Evolutionary conservation across 2,888 invertebrate genomes (phyloP), one percentile per base, ranked within the genome.

Genomic region (Cenopis cana): DNA sequence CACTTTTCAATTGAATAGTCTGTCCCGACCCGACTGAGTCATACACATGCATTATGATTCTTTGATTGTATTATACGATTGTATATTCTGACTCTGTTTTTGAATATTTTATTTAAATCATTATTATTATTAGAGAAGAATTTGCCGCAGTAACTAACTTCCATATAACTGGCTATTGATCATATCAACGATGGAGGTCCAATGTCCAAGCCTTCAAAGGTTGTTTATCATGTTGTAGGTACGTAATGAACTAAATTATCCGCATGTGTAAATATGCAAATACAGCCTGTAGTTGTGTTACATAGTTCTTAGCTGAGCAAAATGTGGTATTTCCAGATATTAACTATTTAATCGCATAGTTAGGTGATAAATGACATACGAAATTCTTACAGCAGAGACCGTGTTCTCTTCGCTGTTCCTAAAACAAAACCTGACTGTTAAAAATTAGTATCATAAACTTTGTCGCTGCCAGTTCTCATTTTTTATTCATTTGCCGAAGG

Each of bases 261-360:
- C 49, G 66, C 55, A 56, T 67, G 54, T 65, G 54, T 66, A 71
- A 60, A 67, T 71, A 67, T 61, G 66, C 71, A 61, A 61, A 67
- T 61, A 71, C 14, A 38, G 55, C 41, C 29, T 29, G 56, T 56
- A 49, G 33, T 33, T 33, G 24, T 12, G 41, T 57, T 50, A 50
- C 55, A 49, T 55, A 20, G 55, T 12, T 55, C 46, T 56, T 56
- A 56, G 62, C 55, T 38, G 62, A 17, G 49, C 36, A 62, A 14
- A n/a, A 62, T 52, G 50, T 36, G 36, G 38, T 18, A 6, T 50
- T 50, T n/a, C 24, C 12, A 17, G 12, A 17, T 36, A 33, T 11
- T 17, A n/a, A 56, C 12, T 2, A 38, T 38, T 38, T 3, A 11
- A 38, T 38, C 11, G 38, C n/a, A n/a, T n/a, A 38, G 12, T 14